A percentile compares a stretch with the other conserved stretches of the same genome.
phyloP scores from a whole-genome alignment of 2,888 invertebrate species.

The Minunthozetes semirufus region DNA sequence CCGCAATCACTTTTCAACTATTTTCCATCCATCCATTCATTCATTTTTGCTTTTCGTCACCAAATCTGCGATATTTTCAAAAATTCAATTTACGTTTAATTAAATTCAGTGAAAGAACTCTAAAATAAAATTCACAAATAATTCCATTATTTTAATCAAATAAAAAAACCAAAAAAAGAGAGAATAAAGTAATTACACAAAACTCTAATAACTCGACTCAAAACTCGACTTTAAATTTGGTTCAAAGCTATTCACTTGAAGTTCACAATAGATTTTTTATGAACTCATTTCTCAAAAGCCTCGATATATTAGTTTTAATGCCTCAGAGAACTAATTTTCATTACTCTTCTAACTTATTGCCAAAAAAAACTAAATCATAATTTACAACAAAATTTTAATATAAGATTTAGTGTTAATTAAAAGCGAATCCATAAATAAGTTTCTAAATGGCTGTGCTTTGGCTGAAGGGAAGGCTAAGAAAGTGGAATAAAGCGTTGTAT shows the following conservation, averaged over 20 bases:
- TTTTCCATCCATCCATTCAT: neutral
- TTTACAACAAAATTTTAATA: neutral
- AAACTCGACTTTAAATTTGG: neutral
- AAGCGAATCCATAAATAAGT: slow-evolving; percentile 13
- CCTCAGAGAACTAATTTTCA: neutral
- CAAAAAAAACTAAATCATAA: neutral
- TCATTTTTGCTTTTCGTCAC: neutral
- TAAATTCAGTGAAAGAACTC: neutral
- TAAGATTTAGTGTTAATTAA: neutral
- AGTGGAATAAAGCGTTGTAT: neutral
- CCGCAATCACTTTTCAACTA: neutral
- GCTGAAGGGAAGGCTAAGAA: neutral
- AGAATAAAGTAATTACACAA: neutral
- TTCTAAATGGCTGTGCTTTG: neutral
- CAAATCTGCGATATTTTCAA: neutral
- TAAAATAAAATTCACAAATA: neutral
- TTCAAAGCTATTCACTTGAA: neutral
- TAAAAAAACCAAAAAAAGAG: neutral
- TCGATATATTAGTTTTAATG: neutral
- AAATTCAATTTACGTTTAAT: slow-evolving; percentile 10
- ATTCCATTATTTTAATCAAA: slow-evolving; percentile 12
- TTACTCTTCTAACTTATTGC: neutral
- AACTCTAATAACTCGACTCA: neutral
- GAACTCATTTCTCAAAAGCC: neutral
- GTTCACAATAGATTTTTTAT: neutral